Evolutionary conservation across 2,797 vertebrate species (phyloP).

Genomic region (Hephaestus fuliginosus): DNA sequence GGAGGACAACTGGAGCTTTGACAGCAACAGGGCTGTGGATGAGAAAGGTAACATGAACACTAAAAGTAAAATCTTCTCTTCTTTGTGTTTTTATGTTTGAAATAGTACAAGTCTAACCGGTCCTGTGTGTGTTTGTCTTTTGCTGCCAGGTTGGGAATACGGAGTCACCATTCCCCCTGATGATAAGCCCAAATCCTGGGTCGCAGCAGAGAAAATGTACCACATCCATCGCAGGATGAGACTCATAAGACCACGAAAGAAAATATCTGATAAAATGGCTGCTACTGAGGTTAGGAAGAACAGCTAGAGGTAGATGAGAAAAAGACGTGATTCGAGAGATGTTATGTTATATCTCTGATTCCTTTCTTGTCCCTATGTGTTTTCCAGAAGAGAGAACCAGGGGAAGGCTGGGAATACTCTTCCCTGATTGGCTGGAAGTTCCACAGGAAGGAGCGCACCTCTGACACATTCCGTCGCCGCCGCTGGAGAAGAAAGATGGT

Average conservation of each 20-base stretch:
- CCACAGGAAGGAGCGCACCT: conserved; percentile 92
- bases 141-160: conserved; percentile 95
- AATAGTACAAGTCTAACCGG: not conserved
- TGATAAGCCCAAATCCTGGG: conserved; percentile 95
- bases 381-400: conserved; percentile 74
- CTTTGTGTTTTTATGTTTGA: not conserved
- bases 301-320: not conserved
- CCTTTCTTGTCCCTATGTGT: conserved; percentile 1
- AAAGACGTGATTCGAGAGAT: not conserved
- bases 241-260: conserved; percentile 89
- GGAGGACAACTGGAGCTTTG: conserved; percentile 93
- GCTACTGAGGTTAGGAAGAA: conserved; percentile 80
- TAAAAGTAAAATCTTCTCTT: not conserved
- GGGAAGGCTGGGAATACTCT: conserved; percentile 96
- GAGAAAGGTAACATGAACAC: conserved; percentile 87
- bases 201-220: conserved; percentile 98
- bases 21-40: conserved; percentile 96
- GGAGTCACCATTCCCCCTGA: conserved; percentile 95
- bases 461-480: conserved; percentile 94
- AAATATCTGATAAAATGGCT: conserved; percentile 80
- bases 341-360: not conserved
- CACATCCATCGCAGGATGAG: conserved; percentile 92
- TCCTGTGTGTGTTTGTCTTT: conserved; percentile 7
- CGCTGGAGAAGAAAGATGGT: conserved; percentile 97
- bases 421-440: conserved; percentile 99